Evolutionary conservation across 2,888 invertebrate species (phyloP), one percentile per base, ranked within the genome.

Genomic region (Diplolepis rosae): DNA sequence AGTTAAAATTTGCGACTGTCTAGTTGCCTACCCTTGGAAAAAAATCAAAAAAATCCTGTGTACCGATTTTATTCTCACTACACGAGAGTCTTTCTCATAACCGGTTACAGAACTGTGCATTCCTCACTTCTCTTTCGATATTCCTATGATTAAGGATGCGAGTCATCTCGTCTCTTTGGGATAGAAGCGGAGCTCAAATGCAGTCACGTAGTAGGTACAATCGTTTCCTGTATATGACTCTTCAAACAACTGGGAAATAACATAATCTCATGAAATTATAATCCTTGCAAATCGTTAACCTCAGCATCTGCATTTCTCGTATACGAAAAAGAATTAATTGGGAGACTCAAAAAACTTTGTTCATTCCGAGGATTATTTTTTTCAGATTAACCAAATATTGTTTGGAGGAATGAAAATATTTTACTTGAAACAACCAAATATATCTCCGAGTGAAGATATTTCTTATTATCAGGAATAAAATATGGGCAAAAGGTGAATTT

Each of bases 181-280:
- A 70, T 70, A 52, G 69, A 67, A 68, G 54, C 24, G 39, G 42
- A 42, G 68, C 22, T n/a, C 18, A 24, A n/a, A 39, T 61, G 39
- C 39, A 61, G 4, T 35, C 61, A 35, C 7, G 24, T 56, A 35
- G 32, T n/a, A 39, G 24, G 39, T 24, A 61, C n/a, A 9, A 68
- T 66, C 74, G 56, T 70, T 68, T 70, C 69, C 69, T 72, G 71
- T 35, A 67, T 27, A 48, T 39, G 39, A 54, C 18, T 52, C 52
- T 45, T 30, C 51, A 68, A 30, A 66, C 50, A 50, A 61, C 45
- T 11, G 6, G 50, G 42, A 42, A 69, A 39, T 27, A 28, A 32
- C 68, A 56, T 65, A 73, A 70, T 70, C 68, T 73, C n/a, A 18
- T 48, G 27, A 68, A 70, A 73, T 73, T 69, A 54, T 65, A 27